Base-by-base conservation (phyloP, 2,888 invertebrate species). In the Eupithecia vulgata region DNA sequence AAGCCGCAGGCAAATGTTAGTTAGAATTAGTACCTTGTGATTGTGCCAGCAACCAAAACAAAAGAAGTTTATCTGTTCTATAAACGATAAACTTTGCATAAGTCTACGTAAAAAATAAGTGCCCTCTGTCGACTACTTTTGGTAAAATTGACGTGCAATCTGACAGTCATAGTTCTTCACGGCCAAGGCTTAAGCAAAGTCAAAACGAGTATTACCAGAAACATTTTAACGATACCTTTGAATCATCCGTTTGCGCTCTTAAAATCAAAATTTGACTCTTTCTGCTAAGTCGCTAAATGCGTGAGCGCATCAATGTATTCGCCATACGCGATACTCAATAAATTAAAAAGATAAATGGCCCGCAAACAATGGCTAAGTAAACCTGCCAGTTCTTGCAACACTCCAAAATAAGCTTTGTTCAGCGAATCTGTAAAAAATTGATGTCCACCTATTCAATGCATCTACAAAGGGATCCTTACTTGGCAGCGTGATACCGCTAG, bases 261-360 rank as follows among this genome's bases (percentile, higher is more conserved):
- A 52, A 52, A 17, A 71, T 69, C 40, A 65, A 69, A 66, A 64
- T 40, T 5, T 5, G 5, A 12, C 52, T 72, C 59, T 30, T 65
- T 72, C 67, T 65, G 57, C 42, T 10, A 37, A 42, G 59, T 69
- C 37, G 72, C 67, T 4, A 69, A 81, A 83, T 68, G 76, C 80
- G 76, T 79, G 80, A 81, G 81, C 59, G 81, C 15, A 40, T 21
- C 82, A 84, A 89, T 91, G 91, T 90, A 90, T 90, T 89, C 84
- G 81, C 86, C 86, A 92, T 92, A 93, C 87, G 91, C 88, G 90
- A 87, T 89, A 85, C 85, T 85, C 90, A 91, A 93, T 94, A 94
- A 94, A 94, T 94, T 91, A 89, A 87, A 87, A 89, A 93, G 93
- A 94, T 94, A 94, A 93, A 94, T 93, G 92, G 91, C 87, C 80